Evolutionary conservation across 2,888 invertebrate species (phyloP).

Genomic region (Iselma pallidipennis): DNA sequence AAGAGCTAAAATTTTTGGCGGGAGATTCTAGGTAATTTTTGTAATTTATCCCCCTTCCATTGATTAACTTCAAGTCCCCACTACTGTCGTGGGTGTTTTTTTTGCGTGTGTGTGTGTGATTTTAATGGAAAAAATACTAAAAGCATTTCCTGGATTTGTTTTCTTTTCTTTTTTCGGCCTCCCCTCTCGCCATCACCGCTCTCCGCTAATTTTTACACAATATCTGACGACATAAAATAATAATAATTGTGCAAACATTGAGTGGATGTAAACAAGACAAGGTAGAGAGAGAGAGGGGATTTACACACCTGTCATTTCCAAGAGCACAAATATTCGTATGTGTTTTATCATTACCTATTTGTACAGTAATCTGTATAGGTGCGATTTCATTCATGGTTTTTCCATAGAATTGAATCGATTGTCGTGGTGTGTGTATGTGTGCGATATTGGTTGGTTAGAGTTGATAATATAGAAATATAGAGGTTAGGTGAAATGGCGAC

Average conservation of each 20-base stretch:
- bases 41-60: background rate
- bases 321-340: background rate
- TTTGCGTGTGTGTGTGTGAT: background rate
- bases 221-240: background rate
- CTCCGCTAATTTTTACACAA: no score
- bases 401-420: background rate
- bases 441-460: no score
- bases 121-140: background rate
- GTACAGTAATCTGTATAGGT: background rate
- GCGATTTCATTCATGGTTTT: background rate
- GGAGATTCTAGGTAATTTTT: background rate
- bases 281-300: no score
- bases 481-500: background rate
- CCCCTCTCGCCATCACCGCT: background rate
- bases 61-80: background rate
- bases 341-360: background rate
- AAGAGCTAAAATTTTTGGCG: no score
- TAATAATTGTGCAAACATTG: background rate
- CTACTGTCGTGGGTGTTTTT: background rate
- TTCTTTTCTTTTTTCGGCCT: background rate
- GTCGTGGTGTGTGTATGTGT: background rate
- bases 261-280: slow-evolving; percentile 2
- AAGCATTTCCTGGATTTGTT: background rate
- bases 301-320: background rate
- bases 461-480: no score